These are phyloP conservation scores for Megamerina dolium DNA, from an alignment of 2,888 invertebrate genomes.

Conservation along the genomic window DNA sequence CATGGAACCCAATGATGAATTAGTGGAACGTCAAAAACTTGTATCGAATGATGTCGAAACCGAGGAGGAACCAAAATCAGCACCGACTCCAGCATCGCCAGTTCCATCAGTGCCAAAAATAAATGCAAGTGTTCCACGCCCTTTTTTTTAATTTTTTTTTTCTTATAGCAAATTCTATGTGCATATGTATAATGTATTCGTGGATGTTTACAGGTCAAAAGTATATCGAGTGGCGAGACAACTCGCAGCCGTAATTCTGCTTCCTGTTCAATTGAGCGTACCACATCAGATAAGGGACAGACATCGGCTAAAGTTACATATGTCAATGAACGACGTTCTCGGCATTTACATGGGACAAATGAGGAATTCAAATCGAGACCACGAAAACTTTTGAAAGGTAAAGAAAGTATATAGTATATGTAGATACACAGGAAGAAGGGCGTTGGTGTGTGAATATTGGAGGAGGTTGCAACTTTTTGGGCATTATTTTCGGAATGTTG, in stretches of 20 bases:
- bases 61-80: slow-evolving; percentile 41
- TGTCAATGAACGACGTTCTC: slow-evolving; percentile 45
- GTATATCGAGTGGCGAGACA: slow-evolving; percentile 48
- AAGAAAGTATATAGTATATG: slow-evolving; percentile 3
- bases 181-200: slow-evolving; percentile 2
- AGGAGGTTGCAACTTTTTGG: too few relatives aligned
- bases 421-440: neutral
- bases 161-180: neutral
- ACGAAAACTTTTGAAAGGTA: slow-evolving; percentile 48
- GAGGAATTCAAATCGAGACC: slow-evolving; percentile 48
- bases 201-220: slow-evolving; percentile 36
- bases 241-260: slow-evolving; percentile 48
- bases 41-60: slow-evolving; percentile 47
- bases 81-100: slow-evolving; percentile 40
- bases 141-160: too few relatives aligned
- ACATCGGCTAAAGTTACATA: slow-evolving; percentile 45
- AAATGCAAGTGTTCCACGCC: slow-evolving; percentile 29
- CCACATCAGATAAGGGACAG: slow-evolving; percentile 43
- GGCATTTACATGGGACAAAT: slow-evolving; percentile 30
- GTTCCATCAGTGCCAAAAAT: slow-evolving; percentile 42
- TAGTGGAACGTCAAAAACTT: slow-evolving; percentile 48
- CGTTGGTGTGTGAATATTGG: too few relatives aligned
- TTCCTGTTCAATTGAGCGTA: slow-evolving; percentile 46
- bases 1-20: slow-evolving; percentile 50
- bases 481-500: too few relatives aligned